phyloP scores from a whole-genome alignment of 2,888 invertebrate genomes.

The Ormyrus pomaceus region DNA sequence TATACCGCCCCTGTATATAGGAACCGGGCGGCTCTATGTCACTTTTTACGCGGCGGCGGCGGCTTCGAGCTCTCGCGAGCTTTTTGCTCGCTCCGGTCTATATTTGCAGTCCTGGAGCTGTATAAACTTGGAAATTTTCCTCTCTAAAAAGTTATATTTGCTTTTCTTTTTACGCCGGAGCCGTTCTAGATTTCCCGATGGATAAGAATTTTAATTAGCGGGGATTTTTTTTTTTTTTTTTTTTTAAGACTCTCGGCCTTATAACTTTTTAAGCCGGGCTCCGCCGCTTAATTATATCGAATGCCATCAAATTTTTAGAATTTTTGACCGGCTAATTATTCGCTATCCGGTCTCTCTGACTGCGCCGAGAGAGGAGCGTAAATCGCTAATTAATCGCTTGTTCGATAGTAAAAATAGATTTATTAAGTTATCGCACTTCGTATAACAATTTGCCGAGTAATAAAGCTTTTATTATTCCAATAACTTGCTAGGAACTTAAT shows the following conservation, averaged over 20 bases:
- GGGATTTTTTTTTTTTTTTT: not conserved
- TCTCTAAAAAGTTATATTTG: slow-evolving; percentile 45
- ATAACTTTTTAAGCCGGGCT: no score
- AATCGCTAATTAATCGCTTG: no score
- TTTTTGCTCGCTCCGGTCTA: not conserved
- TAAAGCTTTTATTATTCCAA: not conserved
- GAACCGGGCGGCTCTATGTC: slow-evolving; percentile 17
- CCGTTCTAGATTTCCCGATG: no score
- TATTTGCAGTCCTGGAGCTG: slow-evolving; percentile 18
- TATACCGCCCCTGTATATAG: slow-evolving; percentile 23
- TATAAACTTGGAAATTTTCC: slow-evolving; percentile 46
- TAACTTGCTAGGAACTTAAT: no score
- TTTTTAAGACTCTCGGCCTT: no score
- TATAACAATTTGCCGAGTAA: not conserved
- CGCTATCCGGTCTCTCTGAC: no score
- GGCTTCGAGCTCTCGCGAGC: not conserved
- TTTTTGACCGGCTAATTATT: no score
- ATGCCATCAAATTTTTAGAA: no score
- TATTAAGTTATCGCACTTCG: not conserved
- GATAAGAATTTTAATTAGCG: slow-evolving; percentile 14
- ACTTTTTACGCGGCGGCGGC: slow-evolving; percentile 16
- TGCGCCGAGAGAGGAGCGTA: no score
- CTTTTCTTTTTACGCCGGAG: slow-evolving; percentile 16
- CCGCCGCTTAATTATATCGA: no score
- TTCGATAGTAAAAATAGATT: not conserved